A percentile compares a stretch with the other conserved stretches of the same genome.
These are phyloP conservation scores for Andrena bicolor DNA, from an alignment of 2,888 invertebrate genomes.

Conservation along the genomic window DNA sequence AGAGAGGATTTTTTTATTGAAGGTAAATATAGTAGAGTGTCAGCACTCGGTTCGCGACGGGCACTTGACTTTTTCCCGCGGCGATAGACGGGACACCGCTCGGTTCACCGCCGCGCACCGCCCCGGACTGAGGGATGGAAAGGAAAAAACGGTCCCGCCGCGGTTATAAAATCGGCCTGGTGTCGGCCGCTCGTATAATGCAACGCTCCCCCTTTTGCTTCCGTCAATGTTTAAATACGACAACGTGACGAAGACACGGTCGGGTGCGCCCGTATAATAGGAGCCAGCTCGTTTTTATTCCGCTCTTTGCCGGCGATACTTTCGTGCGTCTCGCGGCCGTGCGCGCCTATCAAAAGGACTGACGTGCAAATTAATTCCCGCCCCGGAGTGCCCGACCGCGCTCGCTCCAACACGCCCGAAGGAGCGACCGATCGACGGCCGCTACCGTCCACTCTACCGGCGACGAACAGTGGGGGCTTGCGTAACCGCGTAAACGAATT, in stretches of 20 bases:
- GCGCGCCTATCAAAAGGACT: constrained; percentile 25
- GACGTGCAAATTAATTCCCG: constrained; percentile 23
- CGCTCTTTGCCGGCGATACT: constrained; percentile 21
- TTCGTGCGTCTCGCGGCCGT: constrained; percentile 16
- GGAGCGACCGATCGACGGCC: constrained; percentile 6
- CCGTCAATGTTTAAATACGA: constrained; percentile 58
- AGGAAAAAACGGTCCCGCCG: constrained; percentile 4
- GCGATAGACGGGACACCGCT: not conserved
- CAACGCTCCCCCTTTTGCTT: constrained; percentile 27
- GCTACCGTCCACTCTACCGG: constrained; percentile 25
- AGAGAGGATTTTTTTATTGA: constrained; percentile 17
- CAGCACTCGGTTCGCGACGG: constrained; percentile 7
- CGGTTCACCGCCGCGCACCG: not conserved
- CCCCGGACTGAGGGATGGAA: not conserved
- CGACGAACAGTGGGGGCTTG: constrained; percentile 27
- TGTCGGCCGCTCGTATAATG: constrained; percentile 15
- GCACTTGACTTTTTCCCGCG: constrained; percentile 2
- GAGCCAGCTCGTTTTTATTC: constrained; percentile 36
- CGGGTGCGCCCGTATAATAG: constrained; percentile 46
- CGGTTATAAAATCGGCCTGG: constrained; percentile 22
- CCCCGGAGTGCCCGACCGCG: not conserved
- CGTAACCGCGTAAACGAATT: constrained; percentile 41
- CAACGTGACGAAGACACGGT: constrained; percentile 47
- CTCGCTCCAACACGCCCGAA: constrained; percentile 1
- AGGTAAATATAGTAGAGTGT: constrained; percentile 23